Conservation (phyloP, 37 sponge, comb jelly and placozoan species). For the Petrosia ficiformis region DNA sequence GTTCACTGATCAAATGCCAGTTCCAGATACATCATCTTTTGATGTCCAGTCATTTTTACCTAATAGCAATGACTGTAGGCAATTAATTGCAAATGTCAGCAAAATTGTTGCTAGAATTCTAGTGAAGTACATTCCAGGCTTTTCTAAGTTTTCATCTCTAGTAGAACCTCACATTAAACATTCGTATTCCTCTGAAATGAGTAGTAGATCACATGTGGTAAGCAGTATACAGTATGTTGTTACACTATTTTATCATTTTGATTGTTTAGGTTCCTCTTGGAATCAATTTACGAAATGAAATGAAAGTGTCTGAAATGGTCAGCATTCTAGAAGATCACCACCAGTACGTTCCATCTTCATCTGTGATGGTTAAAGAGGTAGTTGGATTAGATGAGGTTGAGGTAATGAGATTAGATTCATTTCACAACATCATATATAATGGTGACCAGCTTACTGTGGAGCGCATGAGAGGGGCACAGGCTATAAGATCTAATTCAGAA, state of each 20-base stretch:
- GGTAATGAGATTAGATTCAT: not conserved
- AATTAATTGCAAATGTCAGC: not conserved
- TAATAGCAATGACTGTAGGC: not conserved
- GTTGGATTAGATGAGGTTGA: not conserved
- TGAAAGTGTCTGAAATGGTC: constrained; percentile 3
- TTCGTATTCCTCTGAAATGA: not conserved
- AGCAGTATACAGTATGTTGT: no score
- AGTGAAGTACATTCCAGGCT: not conserved
- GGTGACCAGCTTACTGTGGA: constrained; percentile 30
- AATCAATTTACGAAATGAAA: not conserved
- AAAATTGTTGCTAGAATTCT: not conserved
- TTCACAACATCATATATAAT: not conserved
- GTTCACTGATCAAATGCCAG: not conserved
- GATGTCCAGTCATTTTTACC: not conserved
- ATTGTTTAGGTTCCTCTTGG: not conserved
- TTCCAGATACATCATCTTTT: not conserved
- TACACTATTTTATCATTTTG: not conserved
- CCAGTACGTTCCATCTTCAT: not conserved
- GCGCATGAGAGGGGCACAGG: not conserved
- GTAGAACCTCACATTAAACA: not conserved
- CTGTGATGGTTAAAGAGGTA: not conserved
- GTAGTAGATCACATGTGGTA: not conserved
- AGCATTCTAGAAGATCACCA: constrained; percentile 13
- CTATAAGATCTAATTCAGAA: not conserved
- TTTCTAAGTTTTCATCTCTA: not conserved